Evolutionary conservation across 2,113 vertebrate genomes (phyloP), one percentile per base, ranked within the genome.

Genomic region (Cyprinodon brontotheroides): DNA sequence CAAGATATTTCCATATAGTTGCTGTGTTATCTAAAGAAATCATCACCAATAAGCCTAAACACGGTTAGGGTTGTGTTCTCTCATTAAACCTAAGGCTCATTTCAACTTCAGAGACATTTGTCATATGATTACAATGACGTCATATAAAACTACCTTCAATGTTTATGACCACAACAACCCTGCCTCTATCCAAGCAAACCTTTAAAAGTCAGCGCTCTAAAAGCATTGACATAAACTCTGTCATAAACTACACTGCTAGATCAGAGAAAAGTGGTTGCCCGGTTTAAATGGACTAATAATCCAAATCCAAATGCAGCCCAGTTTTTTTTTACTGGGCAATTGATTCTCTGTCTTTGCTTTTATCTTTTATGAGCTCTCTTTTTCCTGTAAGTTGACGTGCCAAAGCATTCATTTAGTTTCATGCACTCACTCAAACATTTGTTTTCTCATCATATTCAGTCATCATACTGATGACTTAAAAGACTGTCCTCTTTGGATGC

Each of bases 281-380:
- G 62, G 45, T 75, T 80, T 74, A 81, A 84, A 89, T 70, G 60
- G 69, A 57, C 75, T 61, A 77, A 84, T 77, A 82, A 89, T 75
- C 75, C 65, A 79, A 75, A 76, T 67, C 68, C 70, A 89, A 81
- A 88, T 66, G 74, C 78, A 79, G 71, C 43, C 40, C 45, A 45
- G 67, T 66, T 78, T 82, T 29, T 29, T 29, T 84, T 80, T 84
- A 64, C 60, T 78, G 61, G 37, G 0, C 47, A 87, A 92, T 89
- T 81, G 89, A 92, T 91, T 88, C 80, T 20, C 80, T n/a, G 4
- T 72, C 57, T 62, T 5, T 64, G 77, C 70, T 10, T 79, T 80
- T 77, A 65, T 75, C 86, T 70, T 89, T 83, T 81, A 88, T 67
- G 47, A 67, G 77, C 45, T 70, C 79, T 83, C 14, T 63, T 80